Evolutionary conservation across 37 sponge, comb jelly and placozoan species (phyloP), one percentile per base, ranked within the genome.

Genomic region (Agelas oroides): DNA sequence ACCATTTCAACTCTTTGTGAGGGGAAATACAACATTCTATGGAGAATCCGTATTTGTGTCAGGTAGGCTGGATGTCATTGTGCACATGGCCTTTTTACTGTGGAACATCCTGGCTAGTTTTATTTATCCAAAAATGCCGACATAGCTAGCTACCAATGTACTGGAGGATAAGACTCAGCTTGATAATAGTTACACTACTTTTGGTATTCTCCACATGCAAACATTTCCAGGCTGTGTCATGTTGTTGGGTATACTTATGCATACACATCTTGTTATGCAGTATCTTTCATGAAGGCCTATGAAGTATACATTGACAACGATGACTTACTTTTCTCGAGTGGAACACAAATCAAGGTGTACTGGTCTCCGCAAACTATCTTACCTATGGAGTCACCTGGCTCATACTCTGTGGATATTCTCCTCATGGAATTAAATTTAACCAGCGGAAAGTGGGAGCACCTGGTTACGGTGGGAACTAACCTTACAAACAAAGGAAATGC

Each of bases 321-420:
- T 8, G 73, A 71, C 35, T 11, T 71, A 31, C 15, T 82, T 27
- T 59, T 82, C 34, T 33, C 72, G 15, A 16, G 19, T 13, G 73
- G 62, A 72, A 39, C 35, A 5, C 57, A 25, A 37, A 62, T 71
- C 27, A 25, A 16, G 24, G 62, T 82, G 14, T 25, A 59, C 11
- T 82, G 83, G 83, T 58, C 72, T 37, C 83, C 83, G 25, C 39
- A 55, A 6, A 60, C 39, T n/a, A 82, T 82, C 12, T 37, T 71
- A 28, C 83, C 83, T 1, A 27, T 82, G 46, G 39, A 53, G 33
- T 25, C 15, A 21, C 58, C 72, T 38, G 40, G 36, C 8, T 32
- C 39, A 8, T 82, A 72, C 31, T 24, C 56, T 12, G 83, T 82
- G 12, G 83, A 82, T 38, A 82, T 82, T 40, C 17, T 17, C 2